A percentile compares a stretch with the other conserved stretches of the same genome.
phyloP scores from a whole-genome alignment of 2,888 invertebrate genomes.

The Pseudeuparius sepicola region DNA sequence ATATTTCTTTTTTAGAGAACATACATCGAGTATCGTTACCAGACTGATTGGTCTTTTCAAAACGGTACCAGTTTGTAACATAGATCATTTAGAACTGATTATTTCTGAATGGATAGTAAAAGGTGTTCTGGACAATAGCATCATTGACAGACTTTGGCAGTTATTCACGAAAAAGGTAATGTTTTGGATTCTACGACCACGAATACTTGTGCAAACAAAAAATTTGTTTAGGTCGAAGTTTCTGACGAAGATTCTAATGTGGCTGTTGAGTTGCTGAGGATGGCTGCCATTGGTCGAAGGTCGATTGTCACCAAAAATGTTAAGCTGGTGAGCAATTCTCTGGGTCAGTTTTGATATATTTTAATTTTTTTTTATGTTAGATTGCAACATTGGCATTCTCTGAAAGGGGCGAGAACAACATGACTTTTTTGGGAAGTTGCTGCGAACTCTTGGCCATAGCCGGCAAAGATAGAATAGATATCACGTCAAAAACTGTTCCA shows the following conservation, averaged over 20 bases:
- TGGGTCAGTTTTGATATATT: too few species aligned
- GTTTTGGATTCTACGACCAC: too few species aligned
- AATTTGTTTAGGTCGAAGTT: constrained; percentile 56
- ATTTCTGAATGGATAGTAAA: constrained; percentile 51
- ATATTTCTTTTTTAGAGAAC: constrained; percentile 35
- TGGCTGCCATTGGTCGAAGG: constrained; percentile 48
- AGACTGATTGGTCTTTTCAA: constrained; percentile 48
- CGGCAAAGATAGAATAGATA: constrained; percentile 34
- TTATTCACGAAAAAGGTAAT: constrained; percentile 48
- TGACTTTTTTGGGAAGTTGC: constrained; percentile 47
- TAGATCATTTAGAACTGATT: constrained; percentile 51
- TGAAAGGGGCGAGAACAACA: constrained; percentile 42
- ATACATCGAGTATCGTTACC: constrained; percentile 46
- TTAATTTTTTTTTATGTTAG: too few species aligned
- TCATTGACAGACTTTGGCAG: constrained; percentile 72
- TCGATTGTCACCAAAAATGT: constrained; percentile 43
- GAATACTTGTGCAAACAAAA: too few species aligned
- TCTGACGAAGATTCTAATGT: constrained; percentile 61
- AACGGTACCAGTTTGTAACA: constrained; percentile 48
- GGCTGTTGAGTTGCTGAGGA: constrained; percentile 66
- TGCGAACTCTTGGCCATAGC: constrained; percentile 48
- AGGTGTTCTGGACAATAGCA: constrained; percentile 42
- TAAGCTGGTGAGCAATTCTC: constrained; percentile 50
- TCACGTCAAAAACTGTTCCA: constrained; percentile 31
- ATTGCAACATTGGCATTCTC: too few species aligned